Evolutionary conservation across 1,140 invertebrate species (phyloP), one percentile per base, ranked within the genome.

Genomic region (Cotesia vestalis): DNA sequence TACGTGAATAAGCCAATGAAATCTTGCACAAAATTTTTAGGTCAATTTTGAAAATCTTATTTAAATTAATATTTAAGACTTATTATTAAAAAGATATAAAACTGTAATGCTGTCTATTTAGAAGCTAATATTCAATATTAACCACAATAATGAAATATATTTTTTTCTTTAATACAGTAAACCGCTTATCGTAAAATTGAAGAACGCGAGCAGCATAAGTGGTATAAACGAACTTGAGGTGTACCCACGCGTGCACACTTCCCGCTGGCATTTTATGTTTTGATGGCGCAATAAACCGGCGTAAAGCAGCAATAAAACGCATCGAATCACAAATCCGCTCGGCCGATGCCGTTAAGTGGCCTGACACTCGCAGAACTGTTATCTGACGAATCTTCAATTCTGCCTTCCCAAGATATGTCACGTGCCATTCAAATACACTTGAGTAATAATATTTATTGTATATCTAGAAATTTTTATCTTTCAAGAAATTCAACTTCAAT

Each of bases 271-370:
- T 85, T 87, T 87, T 86, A 87, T 85, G 86, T 84, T 86, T 86
- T 85, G 84, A 87, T 86, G 84, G 84, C 78, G 85, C 84, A 86
- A 86, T 87, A 87, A 87, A 87, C 77, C 79, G 83, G 64, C 85
- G 80, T 86, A 85, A 86, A 86, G 84, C 80, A 85, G 84, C 81
- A 84, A 81, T 87, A 87, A 87, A 87, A 87, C 83, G 84, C 85
- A 87, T 87, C 80, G 83, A 87, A 83, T 84, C 84, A 81, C 85
- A 85, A 87, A 83, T 85, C 85, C 84, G 83, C 80, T 84, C 78
- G 80, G 79, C 80, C 81, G 79, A 83, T 80, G 80, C 82, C 79
- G 81, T 82, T 82, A 77, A 77, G 76, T 75, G 76, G 76, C 72
- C 72, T 53, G 67, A 51, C 62, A 38, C 80, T 79, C 76, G 74